Conservation (phyloP, 2,797 vertebrate genomes). For the Eidolon dupreanum region DNA sequence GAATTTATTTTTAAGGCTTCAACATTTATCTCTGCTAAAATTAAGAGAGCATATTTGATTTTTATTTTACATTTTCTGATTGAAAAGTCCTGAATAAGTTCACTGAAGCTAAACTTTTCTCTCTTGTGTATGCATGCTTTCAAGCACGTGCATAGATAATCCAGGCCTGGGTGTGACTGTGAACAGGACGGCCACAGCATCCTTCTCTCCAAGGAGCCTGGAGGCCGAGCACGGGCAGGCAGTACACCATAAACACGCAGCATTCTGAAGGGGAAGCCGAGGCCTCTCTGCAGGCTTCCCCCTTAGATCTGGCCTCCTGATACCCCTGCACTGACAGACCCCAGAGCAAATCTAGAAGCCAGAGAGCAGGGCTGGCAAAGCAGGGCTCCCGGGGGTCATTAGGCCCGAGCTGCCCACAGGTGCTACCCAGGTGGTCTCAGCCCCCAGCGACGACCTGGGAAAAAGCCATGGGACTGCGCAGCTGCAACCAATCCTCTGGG, state of each 20-base stretch:
- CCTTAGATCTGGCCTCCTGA: neutral
- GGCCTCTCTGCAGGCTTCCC: neutral
- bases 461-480: constrained; percentile 48
- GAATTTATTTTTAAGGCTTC: neutral
- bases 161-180: neutral
- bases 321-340: neutral
- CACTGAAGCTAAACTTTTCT: neutral
- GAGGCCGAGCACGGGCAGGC: neutral
- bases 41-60: neutral
- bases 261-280: neutral
- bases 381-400: constrained; percentile 65
- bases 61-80: neutral
- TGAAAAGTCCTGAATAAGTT: neutral
- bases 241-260: neutral
- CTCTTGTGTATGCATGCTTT: too few relatives aligned
- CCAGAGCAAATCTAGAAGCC: constrained; percentile 10
- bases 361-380: neutral
- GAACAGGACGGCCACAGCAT: too few relatives aligned
- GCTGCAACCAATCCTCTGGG: neutral
- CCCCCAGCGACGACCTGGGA: neutral
- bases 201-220: neutral
- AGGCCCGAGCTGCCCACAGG: constrained; percentile 66
- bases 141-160: neutral
- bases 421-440: constrained; percentile 83
- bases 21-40: neutral